These are phyloP conservation scores for Montipora cactus DNA, from an alignment of 64 coral and sea anemone genomes.

Conservation along the genomic window DNA sequence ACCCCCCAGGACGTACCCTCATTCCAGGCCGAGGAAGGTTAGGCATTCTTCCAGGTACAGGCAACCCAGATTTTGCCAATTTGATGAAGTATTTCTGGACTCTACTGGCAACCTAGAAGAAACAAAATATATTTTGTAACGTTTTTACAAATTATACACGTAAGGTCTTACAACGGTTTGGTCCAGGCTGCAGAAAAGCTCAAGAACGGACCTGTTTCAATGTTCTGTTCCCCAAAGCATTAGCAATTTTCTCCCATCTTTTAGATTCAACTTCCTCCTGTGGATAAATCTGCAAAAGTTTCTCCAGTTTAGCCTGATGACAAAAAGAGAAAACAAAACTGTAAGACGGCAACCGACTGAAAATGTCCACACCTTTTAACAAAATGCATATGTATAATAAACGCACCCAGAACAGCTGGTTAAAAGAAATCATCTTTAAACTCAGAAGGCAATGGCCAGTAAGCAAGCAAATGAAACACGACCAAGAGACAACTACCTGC, in stretches of 20 bases:
- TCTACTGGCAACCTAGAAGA: constrained; percentile 87
- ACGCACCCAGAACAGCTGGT: too few relatives aligned
- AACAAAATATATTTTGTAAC: not conserved
- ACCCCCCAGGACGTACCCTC: constrained; percentile 57
- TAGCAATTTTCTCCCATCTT: constrained; percentile 97
- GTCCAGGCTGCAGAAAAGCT: not conserved
- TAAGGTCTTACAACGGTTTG: too few relatives aligned
- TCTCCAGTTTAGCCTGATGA: constrained; percentile 84
- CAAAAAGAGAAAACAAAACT: not conserved
- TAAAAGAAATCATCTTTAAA: too few relatives aligned
- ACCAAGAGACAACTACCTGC: too few relatives aligned
- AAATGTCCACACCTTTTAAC: too few relatives aligned
- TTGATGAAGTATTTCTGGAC: constrained; percentile 99
- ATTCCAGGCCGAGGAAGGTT: constrained; percentile 77
- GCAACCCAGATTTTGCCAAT: constrained; percentile 87
- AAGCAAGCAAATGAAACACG: too few relatives aligned
- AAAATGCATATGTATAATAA: too few relatives aligned
- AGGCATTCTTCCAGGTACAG: constrained; percentile 92
- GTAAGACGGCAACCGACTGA: not conserved
- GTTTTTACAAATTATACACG: not conserved
- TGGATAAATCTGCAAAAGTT: constrained; percentile 91
- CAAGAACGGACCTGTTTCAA: constrained; percentile 79
- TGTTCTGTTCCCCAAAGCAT: constrained; percentile 92
- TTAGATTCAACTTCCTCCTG: constrained; percentile 95
- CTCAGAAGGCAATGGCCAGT: too few relatives aligned